These are phyloP conservation scores for Dascillus cervinus DNA, from an alignment of 2,888 invertebrate species.

Conservation along the genomic window DNA sequence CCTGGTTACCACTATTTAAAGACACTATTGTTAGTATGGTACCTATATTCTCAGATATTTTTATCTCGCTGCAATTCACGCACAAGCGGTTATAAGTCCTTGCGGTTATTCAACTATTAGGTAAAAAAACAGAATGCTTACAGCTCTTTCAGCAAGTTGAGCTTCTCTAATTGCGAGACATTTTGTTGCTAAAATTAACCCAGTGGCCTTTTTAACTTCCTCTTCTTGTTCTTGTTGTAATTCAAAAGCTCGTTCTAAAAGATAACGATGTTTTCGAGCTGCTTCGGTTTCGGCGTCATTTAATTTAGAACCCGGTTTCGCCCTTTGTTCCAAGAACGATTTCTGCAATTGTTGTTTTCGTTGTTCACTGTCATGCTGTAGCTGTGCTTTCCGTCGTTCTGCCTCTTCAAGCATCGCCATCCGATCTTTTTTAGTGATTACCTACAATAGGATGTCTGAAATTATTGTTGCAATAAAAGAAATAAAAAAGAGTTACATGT, in stretches of 20 bases:
- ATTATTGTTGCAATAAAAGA: too few relatives aligned
- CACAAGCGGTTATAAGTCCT: too few relatives aligned
- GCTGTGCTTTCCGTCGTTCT: conserved; percentile 41
- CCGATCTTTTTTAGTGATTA: conserved; percentile 43
- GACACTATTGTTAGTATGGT: too few relatives aligned
- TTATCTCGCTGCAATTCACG: too few relatives aligned
- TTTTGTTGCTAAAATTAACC: conserved; percentile 73
- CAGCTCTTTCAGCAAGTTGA: conserved; percentile 60
- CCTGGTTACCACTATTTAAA: too few relatives aligned
- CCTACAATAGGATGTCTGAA: conserved; percentile 21
- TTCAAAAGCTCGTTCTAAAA: conserved; percentile 47
- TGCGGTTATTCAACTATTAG: too few relatives aligned
- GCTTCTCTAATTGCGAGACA: conserved; percentile 80
- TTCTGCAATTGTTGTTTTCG: conserved; percentile 41
- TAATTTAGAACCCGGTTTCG: conserved; percentile 19
- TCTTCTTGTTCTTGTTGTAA: conserved; percentile 53
- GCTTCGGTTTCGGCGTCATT: conserved; percentile 43
- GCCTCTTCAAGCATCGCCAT: conserved; percentile 40
- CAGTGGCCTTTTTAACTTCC: conserved; percentile 65
- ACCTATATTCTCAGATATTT: too few relatives aligned
- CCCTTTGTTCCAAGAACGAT: conserved; percentile 16
- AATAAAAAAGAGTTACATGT: conserved; percentile 37
- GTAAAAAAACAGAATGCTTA: conserved; percentile 19
- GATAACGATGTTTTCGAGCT: conserved; percentile 41
- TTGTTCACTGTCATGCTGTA: conserved; percentile 50